Evolutionary conservation across 2,888 invertebrate genomes (phyloP), one percentile per base, ranked within the genome.

Genomic region (Rhyacophila evoluta): DNA sequence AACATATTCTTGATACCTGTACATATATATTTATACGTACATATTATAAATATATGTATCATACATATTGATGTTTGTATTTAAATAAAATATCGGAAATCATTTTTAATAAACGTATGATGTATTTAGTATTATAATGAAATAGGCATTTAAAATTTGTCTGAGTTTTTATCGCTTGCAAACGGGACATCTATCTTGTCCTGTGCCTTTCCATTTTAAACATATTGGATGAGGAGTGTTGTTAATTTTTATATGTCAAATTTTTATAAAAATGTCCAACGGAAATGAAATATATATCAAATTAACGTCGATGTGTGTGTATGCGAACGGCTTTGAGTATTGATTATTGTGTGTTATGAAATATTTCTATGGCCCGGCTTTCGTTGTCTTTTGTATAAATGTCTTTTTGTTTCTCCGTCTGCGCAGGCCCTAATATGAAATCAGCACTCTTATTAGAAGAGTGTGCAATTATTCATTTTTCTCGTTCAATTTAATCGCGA

Each of bases 1-100:
- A 75, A 79, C 28, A 72, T 79, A 79, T 79, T 79, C 78, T 79
- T 75, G 78, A 79, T 79, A 79, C 68, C 71, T 75, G 71, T 79
- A 79, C 15, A 68, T 68, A 68, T 29, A 68, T 68, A 68, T 29
- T 33, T 11, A 67, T 69, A 68, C 19, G 1, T 71, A 70, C 38
- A 75, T 27, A 38, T 36, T 55, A 25, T 55, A 55, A 55, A 55
- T 55, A 55, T 55, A 55, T 55, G 25, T 19, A 25, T 55, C 55
- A 55, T 75, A 37, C 76, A 27, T 77, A 77, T 77, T 77, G 67
- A 77, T 77, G 77, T 77, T 75, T 39, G 70, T 75, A 75, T 39
- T 71, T 67, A 8, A 33, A 33, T 12, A 55, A 72, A 72, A 72
- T 72, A 41, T 55, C 33, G 72, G 67, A 41, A 72, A 72, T 55